Base-by-base conservation (phyloP, 2,888 invertebrate species). In the Pseudococcus jackbeardsleyi region DNA sequence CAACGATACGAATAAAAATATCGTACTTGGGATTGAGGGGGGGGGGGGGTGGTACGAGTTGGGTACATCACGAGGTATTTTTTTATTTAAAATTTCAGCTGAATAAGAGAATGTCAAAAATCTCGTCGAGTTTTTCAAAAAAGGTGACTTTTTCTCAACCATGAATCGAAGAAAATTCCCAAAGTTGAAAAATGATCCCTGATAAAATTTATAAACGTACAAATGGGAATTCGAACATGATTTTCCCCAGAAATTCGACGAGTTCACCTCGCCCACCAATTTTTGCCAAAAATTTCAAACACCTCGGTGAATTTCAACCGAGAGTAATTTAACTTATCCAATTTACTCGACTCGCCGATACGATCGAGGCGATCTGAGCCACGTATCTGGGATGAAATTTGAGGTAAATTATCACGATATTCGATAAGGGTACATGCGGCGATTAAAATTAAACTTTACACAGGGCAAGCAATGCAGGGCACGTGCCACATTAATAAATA, bases 371-470 rank as follows among this genome's bases (percentile, higher is more conserved):
- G 50, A 5, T 12, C 46, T 46, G 9, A 46, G 12, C 54, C n/a
- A n/a, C 54, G 54, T 54, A n/a, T n/a, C n/a, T n/a, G n/a, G n/a
- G 54, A 15, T 54, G 54, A 54, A 54, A 54, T 54, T 54, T 54
- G 15, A 7, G 5, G n/a, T n/a, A 54, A 54, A 54, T 54, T 7
- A n/a, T 54, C 54, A 54, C 54, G 54, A 54, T 54, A 54, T 50
- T 50, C 48, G 48, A 42, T 9, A 42, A 42, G 42, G 42, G 48
- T 50, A 50, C 48, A 50, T n/a, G 54, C n/a, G 17, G 54, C 54
- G 54, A 54, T 54, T 54, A 54, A 54, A 54, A 68, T 68, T 68
- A 68, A 68, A 68, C 26, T 68, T 68, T 68, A 26, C 15, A 26
- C 12, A 12, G 22, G 22, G 22, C 22, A 15, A 26, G 26, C 68